Base-by-base conservation (phyloP, 2,797 vertebrate genomes). In the Enteromius afrohamiltoni region DNA sequence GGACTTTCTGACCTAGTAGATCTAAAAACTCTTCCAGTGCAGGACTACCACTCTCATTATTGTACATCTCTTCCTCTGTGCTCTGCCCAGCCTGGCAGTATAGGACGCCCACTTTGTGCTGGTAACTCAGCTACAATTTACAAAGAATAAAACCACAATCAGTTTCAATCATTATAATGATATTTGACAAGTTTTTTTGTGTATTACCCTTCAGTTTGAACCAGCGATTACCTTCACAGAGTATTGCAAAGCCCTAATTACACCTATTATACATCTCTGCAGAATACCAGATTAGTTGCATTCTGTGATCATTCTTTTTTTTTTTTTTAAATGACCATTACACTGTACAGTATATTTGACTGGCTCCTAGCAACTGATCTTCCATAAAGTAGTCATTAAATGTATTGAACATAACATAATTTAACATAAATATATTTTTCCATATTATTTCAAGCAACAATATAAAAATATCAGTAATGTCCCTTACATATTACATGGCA, bases 21-120 rank as follows among this genome's bases (percentile, higher is more conserved):
- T 96, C 96, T 55, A 97, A 93, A 88, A 97, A 96, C 85, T 96
- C 95, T 55, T 96, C 95, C 88, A 97, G 95, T 78, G 94, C 94
- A 1, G 95, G 93, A 42, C 95, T 95, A 7, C 94, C 94, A 2
- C 92, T 93, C 90, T 97, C 96, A 1, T 96, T 96, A 89, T 96
- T 96, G 79, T 96, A 96, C 95, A 96, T 97, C 84, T 97, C 95
- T 87, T 96, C 95, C 85, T 96, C 95, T 0, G 95, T 96, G 91
- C 95, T 95, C 91, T 96, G 96, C 74, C 94, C 95, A 1, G 95
- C 93, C 90, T 93, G 93, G 90, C 96, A 97, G 88, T 95, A 95
- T 70, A 96, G 92, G 85, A 97, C 92, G 60, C 96, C 96, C 62
- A 97, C 93, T 88, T 97, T 96, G 89, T 95, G 96, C 76, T 97